Base-by-base conservation (phyloP, 2,797 vertebrate genomes). In the Xerus rutilus region DNA sequence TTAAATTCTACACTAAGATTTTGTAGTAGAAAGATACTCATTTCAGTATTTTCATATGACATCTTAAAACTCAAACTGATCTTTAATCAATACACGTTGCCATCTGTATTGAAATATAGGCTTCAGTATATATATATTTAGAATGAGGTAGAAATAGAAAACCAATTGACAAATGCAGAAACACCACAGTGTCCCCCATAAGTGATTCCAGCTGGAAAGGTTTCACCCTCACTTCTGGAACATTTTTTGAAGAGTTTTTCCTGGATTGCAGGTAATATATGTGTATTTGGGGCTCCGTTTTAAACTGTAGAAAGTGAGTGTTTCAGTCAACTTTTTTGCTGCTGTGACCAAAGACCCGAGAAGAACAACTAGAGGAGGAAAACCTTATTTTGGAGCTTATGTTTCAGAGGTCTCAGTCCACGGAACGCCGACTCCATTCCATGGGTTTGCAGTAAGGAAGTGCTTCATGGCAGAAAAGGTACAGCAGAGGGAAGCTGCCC, bases 1-100 rank as follows among this genome's bases (percentile, higher is more conserved):
- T 93, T 89, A 72, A 86, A 65, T 92, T 92, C 93, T 91, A 89
- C 54, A 23, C 12, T 49, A 52, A 25, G 35, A 67, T 43, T 76
- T 96, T 20, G 47, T 69, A 81, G 47, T 70, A 86, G 43, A 84
- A 91, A 20, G 1, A 39, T 82, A 86, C 12, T 94, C 90, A 73
- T 87, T 94, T 93, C 35, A 39, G 1, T 57, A 76, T 86, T 43
- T 95, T 95, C 49, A 81, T 5, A 30, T 17, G 65, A 3, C n/a
- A 82, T 92, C 43, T 96, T 77, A 69, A 92, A 94, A 89, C 20
- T 69, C 17, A 18, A 69, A 74, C 3, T 14, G 9, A 84, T 65
- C 39, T 49, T 23, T 12, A 35, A 11, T 45, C 62, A 52, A 43
- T 84, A 81, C 35, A 12, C 43, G 9, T 78, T 74, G 11, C 47